phyloP scores from a whole-genome alignment of 2,888 invertebrate species.

The Phortica okadai region DNA sequence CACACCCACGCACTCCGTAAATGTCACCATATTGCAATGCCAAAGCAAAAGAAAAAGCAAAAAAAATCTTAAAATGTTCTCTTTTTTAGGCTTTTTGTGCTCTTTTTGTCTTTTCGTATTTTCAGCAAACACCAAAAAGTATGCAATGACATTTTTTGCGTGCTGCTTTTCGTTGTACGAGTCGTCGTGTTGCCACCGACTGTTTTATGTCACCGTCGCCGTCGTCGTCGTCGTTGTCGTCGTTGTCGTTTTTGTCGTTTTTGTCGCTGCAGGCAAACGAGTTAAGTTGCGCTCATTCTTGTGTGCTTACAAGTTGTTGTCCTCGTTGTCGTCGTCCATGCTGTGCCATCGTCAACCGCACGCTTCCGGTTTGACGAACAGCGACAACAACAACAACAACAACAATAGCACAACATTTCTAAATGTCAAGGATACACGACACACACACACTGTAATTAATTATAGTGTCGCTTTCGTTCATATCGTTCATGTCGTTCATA shows the following conservation, averaged over 20 bases:
- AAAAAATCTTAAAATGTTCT: background rate
- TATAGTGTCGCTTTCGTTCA: slow-evolving; percentile 59
- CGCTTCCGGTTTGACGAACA: slow-evolving; percentile 36
- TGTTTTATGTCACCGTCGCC: too few species aligned
- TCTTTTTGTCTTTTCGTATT: background rate
- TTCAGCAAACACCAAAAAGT: background rate
- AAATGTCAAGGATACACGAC: slow-evolving; percentile 64
- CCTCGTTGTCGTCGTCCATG: slow-evolving; percentile 41
- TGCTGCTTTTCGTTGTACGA: background rate
- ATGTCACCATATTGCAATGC: slow-evolving; percentile 10
- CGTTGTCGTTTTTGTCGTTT: background rate
- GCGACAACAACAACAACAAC: slow-evolving; percentile 26
- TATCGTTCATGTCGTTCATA: background rate
- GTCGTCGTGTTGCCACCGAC: background rate
- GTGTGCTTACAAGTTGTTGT: slow-evolving; percentile 36
- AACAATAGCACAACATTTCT: slow-evolving; percentile 41
- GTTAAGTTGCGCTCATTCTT: background rate
- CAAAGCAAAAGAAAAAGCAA: too few species aligned
- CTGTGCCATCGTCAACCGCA: slow-evolving; percentile 30
- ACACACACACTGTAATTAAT: slow-evolving; percentile 55
- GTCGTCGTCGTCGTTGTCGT: background rate
- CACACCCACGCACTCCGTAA: background rate
- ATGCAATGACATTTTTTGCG: background rate
- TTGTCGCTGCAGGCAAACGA: background rate
- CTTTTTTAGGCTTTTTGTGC: background rate